Conservation (phyloP, 2,888 invertebrate genomes). For the Andricus curvator region DNA sequence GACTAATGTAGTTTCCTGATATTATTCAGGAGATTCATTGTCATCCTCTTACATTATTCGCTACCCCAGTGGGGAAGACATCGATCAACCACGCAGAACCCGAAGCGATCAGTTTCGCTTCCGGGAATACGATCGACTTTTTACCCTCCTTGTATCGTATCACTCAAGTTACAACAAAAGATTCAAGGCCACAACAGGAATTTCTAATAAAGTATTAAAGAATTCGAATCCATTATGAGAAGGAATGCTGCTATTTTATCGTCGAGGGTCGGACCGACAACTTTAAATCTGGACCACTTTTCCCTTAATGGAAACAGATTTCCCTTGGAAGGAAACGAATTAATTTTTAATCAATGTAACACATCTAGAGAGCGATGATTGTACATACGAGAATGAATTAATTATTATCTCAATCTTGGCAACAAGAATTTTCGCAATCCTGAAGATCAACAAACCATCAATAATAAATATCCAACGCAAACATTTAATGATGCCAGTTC, state of each 20-base stretch:
- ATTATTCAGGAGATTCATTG: conserved; percentile 11
- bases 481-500: neutral
- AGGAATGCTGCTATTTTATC: neutral
- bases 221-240: neutral
- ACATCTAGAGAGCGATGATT: neutral
- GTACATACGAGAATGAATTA: neutral
- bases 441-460: neutral
- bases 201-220: conserved; percentile 9
- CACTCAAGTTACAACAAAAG: conserved; percentile 31
- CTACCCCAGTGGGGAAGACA: conserved; percentile 50
- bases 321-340: neutral
- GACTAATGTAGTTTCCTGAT: neutral
- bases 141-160: conserved; percentile 32
- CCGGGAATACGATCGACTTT: conserved; percentile 70
- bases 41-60: conserved; percentile 27
- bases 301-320: neutral
- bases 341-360: neutral
- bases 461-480: neutral
- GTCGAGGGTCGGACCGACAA: neutral
- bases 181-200: conserved; percentile 28
- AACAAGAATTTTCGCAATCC: neutral
- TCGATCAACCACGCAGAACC: conserved; percentile 52
- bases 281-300: neutral
- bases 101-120: conserved; percentile 65
- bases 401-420: neutral